These are phyloP conservation scores for Capitella teleta DNA, from an alignment of 1,140 invertebrate genomes.

Conservation along the genomic window DNA sequence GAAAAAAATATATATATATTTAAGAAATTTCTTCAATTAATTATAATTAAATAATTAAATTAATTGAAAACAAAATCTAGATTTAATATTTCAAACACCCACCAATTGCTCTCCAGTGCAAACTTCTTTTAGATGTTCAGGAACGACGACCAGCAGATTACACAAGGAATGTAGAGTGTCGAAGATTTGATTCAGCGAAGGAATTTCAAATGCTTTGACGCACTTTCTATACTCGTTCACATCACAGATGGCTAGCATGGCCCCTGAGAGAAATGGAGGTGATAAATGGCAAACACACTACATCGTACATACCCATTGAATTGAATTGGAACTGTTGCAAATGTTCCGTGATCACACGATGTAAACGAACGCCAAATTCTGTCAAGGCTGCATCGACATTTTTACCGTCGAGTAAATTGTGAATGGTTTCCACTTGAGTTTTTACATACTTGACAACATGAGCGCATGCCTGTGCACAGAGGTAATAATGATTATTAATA, in stretches of 20 bases:
- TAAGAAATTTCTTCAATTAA: not conserved
- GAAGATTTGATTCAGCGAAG: constrained; percentile 73
- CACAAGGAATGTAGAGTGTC: constrained; percentile 90
- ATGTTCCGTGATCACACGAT: constrained; percentile 91
- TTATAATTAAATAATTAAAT: not conserved
- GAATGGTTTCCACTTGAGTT: constrained; percentile 63
- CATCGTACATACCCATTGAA: constrained; percentile 58
- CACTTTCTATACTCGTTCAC: constrained; percentile 85
- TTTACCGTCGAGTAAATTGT: constrained; percentile 79
- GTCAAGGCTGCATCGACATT: constrained; percentile 76
- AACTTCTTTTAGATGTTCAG: constrained; percentile 90
- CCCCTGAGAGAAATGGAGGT: constrained; percentile 58
- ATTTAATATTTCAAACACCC: constrained; percentile 27
- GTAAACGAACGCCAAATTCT: constrained; percentile 81
- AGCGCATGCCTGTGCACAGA: constrained; percentile 76
- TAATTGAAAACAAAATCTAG: not conserved
- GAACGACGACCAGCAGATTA: constrained; percentile 88
- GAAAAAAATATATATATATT: constrained; percentile 27
- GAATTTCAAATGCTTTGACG: constrained; percentile 58
- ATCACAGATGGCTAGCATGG: constrained; percentile 95
- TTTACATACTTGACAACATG: constrained; percentile 76
- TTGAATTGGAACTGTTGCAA: constrained; percentile 90
- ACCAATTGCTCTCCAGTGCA: constrained; percentile 88
- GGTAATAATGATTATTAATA: too few relatives aligned
- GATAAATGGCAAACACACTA: not conserved